A percentile compares a stretch with the other conserved stretches of the same genome.
These are phyloP conservation scores for Diaprepes abbreviatus DNA, from an alignment of 2,888 invertebrate genomes.

Conservation along the genomic window DNA sequence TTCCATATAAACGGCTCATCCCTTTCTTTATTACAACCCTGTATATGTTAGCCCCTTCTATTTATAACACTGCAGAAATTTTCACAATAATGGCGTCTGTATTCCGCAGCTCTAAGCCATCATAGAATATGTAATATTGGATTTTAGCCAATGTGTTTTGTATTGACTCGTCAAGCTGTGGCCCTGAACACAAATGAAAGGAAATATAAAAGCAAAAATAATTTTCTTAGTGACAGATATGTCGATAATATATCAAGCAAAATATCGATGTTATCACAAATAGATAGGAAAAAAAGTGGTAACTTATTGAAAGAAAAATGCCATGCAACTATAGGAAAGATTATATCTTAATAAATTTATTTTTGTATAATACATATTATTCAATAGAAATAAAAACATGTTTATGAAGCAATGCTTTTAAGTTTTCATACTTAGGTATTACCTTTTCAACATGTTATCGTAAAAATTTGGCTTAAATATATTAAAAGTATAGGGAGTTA, in stretches of 20 bases:
- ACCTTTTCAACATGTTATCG: too few relatives aligned
- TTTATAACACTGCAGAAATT: background rate
- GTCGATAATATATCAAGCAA: slow-evolving; percentile 11
- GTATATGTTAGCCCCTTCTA: too few relatives aligned
- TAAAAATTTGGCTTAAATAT: too few relatives aligned
- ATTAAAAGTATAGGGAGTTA: too few relatives aligned
- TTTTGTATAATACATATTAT: too few relatives aligned
- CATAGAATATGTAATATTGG: background rate
- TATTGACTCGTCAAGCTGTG: slow-evolving; percentile 8
- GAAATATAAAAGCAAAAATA: slow-evolving; percentile 9
- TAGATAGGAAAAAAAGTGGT: background rate
- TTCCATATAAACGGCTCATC: too few relatives aligned
- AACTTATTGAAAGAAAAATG: slow-evolving; percentile 1
- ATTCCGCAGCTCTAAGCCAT: background rate
- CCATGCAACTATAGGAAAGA: background rate
- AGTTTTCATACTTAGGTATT: too few relatives aligned
- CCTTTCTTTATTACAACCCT: too few relatives aligned
- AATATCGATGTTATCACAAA: background rate
- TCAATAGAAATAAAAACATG: too few relatives aligned
- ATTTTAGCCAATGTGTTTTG: slow-evolving; percentile 12
- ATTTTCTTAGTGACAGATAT: slow-evolving; percentile 7
- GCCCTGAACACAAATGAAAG: slow-evolving; percentile 6
- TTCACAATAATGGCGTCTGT: background rate
- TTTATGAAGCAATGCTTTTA: too few relatives aligned
- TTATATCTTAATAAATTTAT: too few relatives aligned